These are phyloP conservation scores for Cepaea nemoralis DNA, from an alignment of 1,140 invertebrate genomes.

Conservation along the genomic window DNA sequence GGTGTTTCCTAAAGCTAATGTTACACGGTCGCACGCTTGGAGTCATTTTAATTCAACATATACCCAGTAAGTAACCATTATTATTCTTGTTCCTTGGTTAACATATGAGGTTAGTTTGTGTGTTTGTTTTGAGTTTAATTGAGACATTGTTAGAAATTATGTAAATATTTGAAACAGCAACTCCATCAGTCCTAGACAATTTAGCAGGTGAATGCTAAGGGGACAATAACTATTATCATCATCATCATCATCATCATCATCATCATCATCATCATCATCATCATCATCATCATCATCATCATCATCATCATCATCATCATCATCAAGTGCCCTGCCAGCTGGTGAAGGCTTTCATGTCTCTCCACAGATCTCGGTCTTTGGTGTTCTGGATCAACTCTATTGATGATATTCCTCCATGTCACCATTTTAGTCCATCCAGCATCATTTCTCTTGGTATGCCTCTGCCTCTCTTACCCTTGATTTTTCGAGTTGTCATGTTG, in stretches of 20 bases:
- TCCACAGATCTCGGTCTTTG: too few relatives aligned
- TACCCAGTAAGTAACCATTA: conserved; percentile 80
- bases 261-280: neutral
- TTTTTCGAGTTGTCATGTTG: too few relatives aligned
- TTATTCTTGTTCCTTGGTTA: too few relatives aligned
- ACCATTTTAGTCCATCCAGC: neutral
- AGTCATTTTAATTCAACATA: conserved; percentile 82
- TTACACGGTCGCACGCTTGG: conserved; percentile 80
- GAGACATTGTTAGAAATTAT: neutral
- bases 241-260: neutral
- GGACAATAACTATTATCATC: conserved; percentile 8
- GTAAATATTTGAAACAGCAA: conserved; percentile 23
- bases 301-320: neutral
- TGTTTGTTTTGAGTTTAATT: too few relatives aligned
- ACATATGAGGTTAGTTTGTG: too few relatives aligned
- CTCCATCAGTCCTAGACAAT: neutral
- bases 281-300: conserved; percentile 4
- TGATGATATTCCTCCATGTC: too few relatives aligned
- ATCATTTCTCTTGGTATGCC: too few relatives aligned
- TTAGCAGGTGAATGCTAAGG: neutral
- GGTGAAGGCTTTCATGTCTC: too few relatives aligned
- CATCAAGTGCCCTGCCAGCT: too few relatives aligned
- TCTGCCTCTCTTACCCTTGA: too few relatives aligned
- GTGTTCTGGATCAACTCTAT: too few relatives aligned
- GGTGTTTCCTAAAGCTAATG: conserved; percentile 81